phyloP scores from a whole-genome alignment of 2,113 vertebrate genomes.

The Dasyornis broadbenti region DNA sequence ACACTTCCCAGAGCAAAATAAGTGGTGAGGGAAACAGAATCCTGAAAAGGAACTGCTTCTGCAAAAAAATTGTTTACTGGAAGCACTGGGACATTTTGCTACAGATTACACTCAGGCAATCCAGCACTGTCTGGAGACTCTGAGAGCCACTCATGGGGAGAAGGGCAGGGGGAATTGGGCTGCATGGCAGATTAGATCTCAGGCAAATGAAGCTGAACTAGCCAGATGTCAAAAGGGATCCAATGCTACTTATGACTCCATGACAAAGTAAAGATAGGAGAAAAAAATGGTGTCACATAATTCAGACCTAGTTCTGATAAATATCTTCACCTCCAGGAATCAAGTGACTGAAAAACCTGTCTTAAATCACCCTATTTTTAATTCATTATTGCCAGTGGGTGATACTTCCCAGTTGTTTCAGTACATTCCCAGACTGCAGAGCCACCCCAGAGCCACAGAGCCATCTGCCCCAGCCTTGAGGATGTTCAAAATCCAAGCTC shows the following conservation, averaged over 20 bases:
- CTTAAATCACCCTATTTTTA: background rate
- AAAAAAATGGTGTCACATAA: background rate
- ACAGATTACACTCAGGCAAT: background rate
- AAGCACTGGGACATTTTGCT: background rate
- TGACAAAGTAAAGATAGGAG: background rate
- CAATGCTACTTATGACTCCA: background rate
- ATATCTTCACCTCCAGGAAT: background rate
- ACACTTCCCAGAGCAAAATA: background rate
- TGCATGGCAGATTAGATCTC: background rate
- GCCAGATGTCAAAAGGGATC: background rate
- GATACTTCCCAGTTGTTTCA: background rate
- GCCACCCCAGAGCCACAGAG: background rate
- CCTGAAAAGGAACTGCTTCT: background rate
- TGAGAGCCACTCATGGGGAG: background rate
- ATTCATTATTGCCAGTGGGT: background rate
- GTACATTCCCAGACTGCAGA: background rate
- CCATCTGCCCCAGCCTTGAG: background rate
- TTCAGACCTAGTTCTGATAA: background rate
- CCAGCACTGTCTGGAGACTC: background rate
- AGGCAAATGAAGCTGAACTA: conserved; percentile 4
- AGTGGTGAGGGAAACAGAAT: background rate
- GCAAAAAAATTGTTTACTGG: background rate
- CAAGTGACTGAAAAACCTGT: background rate
- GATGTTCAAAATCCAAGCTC: background rate
- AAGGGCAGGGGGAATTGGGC: fast-evolving